Evolutionary conservation across 1,140 invertebrate genomes (phyloP), one percentile per base, ranked within the genome.

Genomic region (Maniola jurtina): DNA sequence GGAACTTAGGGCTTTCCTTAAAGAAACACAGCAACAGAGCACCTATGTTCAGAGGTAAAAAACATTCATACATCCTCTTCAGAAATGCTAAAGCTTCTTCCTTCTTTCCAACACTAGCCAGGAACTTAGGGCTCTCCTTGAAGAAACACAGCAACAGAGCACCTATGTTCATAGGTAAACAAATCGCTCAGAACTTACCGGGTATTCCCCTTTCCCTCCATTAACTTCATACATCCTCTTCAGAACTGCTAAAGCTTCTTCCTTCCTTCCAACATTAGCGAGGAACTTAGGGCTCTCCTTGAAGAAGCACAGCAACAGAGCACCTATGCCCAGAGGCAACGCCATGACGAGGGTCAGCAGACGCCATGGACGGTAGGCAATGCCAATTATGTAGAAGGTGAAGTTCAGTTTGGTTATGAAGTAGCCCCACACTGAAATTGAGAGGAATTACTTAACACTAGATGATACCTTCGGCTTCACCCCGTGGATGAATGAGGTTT

Each of bases 271-370:
- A 70, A 91, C 91, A 35, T 91, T 81, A 5, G 94, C 86, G 0
- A 95, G 84, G 79, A 93, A 95, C 74, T 95, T 94, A 2, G 95
- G 95, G 77, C 94, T 95, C 76, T 95, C 95, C 0, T 93, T 93
- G 72, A 95, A 93, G 48, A 92, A 91, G 15, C 92, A 84, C 25
- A 95, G 86, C 11, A 92, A 73, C 2, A 93, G 57, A 1, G 93
- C 93, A 0, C 93, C 93, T 0, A 93, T 59, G 0, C 95, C 90
- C 70, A 93, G 90, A 0, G 95, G 94, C 6, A 95, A 58, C 2
- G 93, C 91, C 80, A 93, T 94, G 0, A 94, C 64, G 0, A 93
- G 80, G 1, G 95, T 83, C 76, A 94, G 95, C 4, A 95, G 86
- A 14, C 95, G 88, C 95, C 95, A 96, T 13, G 93, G 93, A 80